These are phyloP conservation scores for Hyles euphorbiae DNA, from an alignment of 1,140 invertebrate species.

Conservation along the genomic window DNA sequence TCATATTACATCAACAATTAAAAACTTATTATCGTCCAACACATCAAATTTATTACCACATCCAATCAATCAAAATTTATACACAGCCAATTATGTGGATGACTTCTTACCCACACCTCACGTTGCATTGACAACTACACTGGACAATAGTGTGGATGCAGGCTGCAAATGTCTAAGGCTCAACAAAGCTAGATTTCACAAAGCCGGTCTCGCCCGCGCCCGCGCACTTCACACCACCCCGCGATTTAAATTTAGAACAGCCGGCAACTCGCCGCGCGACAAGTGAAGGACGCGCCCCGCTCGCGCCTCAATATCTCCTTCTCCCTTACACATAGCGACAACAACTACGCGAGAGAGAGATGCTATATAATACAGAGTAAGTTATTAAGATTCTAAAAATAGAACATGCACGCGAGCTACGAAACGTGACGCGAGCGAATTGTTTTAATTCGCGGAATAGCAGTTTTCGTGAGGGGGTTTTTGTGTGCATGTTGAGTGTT, in stretches of 20 bases:
- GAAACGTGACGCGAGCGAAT: conserved; percentile 34
- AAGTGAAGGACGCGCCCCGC: conserved; percentile 60
- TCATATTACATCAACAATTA: too few relatives aligned
- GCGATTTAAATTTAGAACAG: conserved; percentile 46
- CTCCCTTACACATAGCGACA: conserved; percentile 19
- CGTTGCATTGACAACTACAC: too few relatives aligned
- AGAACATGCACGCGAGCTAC: conserved; percentile 50
- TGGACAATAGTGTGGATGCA: too few relatives aligned
- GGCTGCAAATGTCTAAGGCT: too few relatives aligned
- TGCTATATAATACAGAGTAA: conserved; percentile 25
- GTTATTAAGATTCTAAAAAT: conserved; percentile 41
- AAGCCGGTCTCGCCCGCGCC: conserved; percentile 24
- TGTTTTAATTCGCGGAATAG: conserved; percentile 32
- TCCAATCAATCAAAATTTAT: too few relatives aligned
- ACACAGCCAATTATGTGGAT: too few relatives aligned
- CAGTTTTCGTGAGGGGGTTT: not conserved
- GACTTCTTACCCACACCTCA: too few relatives aligned
- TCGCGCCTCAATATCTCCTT: conserved; percentile 21
- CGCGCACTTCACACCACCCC: conserved; percentile 22
- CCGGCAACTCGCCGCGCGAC: conserved; percentile 39
- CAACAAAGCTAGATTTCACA: conserved; percentile 35
- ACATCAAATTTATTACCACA: too few relatives aligned
- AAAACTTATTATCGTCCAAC: too few relatives aligned
- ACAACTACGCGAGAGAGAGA: conserved; percentile 30
- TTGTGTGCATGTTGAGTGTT: not conserved